phyloP scores from a whole-genome alignment of 2,888 invertebrate genomes.

The Caenorhabditis sp. region DNA sequence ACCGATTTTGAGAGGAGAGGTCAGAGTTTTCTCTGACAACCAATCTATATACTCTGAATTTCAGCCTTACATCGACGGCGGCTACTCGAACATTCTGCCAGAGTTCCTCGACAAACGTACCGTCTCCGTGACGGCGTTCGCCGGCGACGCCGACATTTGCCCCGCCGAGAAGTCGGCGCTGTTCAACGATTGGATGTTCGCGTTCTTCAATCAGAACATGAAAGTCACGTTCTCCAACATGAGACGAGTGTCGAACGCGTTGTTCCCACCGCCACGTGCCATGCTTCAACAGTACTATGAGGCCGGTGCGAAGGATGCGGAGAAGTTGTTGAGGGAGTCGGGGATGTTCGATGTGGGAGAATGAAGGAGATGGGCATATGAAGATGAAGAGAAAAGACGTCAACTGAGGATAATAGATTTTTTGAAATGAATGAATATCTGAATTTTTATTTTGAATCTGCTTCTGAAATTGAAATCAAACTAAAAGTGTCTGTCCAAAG shows the following conservation, averaged over 20 bases:
- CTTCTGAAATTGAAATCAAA: no score
- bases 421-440: no score
- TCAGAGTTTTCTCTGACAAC: constrained; percentile 78
- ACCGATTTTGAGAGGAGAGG: constrained; percentile 86
- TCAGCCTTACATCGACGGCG: constrained; percentile 93
- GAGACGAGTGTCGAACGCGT: constrained; percentile 82
- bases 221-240: constrained; percentile 83
- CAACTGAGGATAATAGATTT: no score
- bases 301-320: constrained; percentile 83
- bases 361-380: no score
- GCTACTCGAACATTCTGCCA: constrained; percentile 95
- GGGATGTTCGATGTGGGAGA: constrained; percentile 44
- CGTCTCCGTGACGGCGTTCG: constrained; percentile 95
- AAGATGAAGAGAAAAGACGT: no score
- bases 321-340: constrained; percentile 44
- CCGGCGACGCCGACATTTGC: constrained; percentile 85
- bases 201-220: constrained; percentile 79
- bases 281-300: constrained; percentile 83
- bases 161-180: constrained; percentile 73
- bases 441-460: no score
- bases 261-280: constrained; percentile 83
- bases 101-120: constrained; percentile 92
- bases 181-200: constrained; percentile 80
- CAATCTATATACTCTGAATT: no score
- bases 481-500: no score